Evolutionary conservation across 2,113 vertebrate species (phyloP).

Genomic region (Heloderma charlesbogerti): DNA sequence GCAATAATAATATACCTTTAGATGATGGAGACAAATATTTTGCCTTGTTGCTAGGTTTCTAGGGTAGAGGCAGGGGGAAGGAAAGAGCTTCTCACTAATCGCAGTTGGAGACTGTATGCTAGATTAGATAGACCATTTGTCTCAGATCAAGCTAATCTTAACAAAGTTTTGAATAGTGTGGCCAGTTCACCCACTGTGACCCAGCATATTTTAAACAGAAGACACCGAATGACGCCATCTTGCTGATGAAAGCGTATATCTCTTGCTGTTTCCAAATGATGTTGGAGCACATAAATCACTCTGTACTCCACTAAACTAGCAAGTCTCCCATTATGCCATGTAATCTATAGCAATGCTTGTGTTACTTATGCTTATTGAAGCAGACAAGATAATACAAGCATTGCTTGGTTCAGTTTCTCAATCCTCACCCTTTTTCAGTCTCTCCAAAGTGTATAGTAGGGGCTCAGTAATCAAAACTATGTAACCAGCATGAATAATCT

Average conservation of each 20-base stretch:
- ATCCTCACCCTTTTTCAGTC: not conserved
- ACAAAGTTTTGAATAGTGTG: not conserved
- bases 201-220: not conserved
- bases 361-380: not conserved
- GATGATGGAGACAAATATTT: not conserved
- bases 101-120: not conserved
- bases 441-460: not conserved
- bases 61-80: not conserved
- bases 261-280: not conserved
- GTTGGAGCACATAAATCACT: not conserved
- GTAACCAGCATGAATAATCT: not conserved
- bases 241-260: not conserved
- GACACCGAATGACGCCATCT: not conserved
- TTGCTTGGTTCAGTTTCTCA: not conserved
- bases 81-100: not conserved
- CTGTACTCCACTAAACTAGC: not conserved
- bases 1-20: not conserved
- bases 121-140: not conserved
- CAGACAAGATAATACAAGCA: conserved; percentile 4
- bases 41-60: not conserved
- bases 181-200: not conserved
- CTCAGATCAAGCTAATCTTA: not conserved
- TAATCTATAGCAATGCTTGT: not conserved
- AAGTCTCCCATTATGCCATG: not conserved
- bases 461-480: not conserved